Base-by-base conservation (phyloP, 2,113 vertebrate species). In the Ptychochromis oligacanthus region DNA sequence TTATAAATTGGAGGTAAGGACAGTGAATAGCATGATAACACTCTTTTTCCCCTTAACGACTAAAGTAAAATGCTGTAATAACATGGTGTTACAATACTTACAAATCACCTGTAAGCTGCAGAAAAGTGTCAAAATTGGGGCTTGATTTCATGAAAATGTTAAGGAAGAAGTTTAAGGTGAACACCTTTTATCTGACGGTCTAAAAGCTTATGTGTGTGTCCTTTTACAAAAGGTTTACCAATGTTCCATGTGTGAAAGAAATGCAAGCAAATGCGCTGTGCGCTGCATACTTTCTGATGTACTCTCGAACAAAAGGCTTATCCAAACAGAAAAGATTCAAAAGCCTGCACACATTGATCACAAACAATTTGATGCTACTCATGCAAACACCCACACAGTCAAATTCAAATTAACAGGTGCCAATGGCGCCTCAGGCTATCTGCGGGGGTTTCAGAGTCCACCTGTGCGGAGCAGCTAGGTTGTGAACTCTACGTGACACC, bases 401-500 rank as follows among this genome's bases (percentile, higher is more conserved):
- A 77, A 28, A 88, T 81, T 93, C 77, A 92, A 90, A 90, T 88
- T 11, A 89, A 60, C 86, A 85, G 83, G 83, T 92, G 67, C 74
- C 85, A 86, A 74, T 55, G 46, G 31, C 57, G 77, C 81, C 62
- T 72, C n/a, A 1, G 86, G 77, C 84, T 52, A 17, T 70, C 59
- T 77, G 85, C 14, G 5, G 52, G 79, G 61, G 62, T 56, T 89
- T 79, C 65, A 31, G 54, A 76, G 43, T 89, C 80, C 86, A 90
- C 84, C 88, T 92, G 92, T 49, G 40, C 76, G n/a, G 74, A 60
- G 84, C 70, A 40, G 55, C 75, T 38, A 55, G 81, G 81, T 86
- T 84, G 49, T 93, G 92, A 94, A 94, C 93, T 94, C 84, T 88
- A 34, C 1, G 70, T 92, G 90, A 92, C 92, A 91, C 89, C 60